These are phyloP conservation scores for Scylla paramamosain DNA, from an alignment of 1,140 invertebrate genomes.

Conservation along the genomic window DNA sequence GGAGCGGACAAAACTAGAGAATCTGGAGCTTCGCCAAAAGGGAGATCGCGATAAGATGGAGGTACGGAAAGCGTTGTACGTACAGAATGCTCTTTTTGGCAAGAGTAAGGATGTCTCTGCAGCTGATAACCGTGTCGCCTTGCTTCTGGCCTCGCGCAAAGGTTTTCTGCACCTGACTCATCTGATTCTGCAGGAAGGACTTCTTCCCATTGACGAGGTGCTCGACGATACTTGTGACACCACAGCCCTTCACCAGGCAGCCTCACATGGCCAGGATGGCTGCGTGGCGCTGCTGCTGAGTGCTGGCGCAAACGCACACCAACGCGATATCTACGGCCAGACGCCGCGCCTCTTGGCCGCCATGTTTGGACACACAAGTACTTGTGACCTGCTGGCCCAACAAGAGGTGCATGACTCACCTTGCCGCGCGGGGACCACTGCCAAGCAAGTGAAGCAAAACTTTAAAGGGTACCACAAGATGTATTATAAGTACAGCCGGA, in stretches of 20 bases:
- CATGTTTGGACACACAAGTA: slow-evolving; percentile 41
- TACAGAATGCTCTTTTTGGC: not conserved
- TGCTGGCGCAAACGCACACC: not conserved
- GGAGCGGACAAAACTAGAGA: too few relatives aligned
- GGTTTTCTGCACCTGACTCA: not conserved
- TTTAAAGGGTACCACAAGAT: not conserved
- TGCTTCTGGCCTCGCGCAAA: not conserved
- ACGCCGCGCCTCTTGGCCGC: slow-evolving; percentile 26
- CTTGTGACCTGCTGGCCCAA: not conserved
- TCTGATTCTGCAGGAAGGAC: not conserved
- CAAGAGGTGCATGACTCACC: not conserved
- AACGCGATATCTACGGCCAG: not conserved
- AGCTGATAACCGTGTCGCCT: not conserved
- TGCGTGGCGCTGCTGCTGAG: not conserved
- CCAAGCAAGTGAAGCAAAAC: not conserved
- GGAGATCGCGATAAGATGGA: not conserved
- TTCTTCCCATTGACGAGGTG: not conserved
- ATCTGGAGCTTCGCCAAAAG: not conserved
- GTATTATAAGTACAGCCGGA: not conserved
- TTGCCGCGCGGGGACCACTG: not conserved
- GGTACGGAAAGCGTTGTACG: not conserved
- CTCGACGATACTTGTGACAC: not conserved
- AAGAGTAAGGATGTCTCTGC: too few relatives aligned
- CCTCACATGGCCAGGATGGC: not conserved
- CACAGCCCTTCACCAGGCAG: not conserved